These are phyloP conservation scores for Goniozus legneri DNA, from an alignment of 1,140 invertebrate genomes.

Conservation along the genomic window DNA sequence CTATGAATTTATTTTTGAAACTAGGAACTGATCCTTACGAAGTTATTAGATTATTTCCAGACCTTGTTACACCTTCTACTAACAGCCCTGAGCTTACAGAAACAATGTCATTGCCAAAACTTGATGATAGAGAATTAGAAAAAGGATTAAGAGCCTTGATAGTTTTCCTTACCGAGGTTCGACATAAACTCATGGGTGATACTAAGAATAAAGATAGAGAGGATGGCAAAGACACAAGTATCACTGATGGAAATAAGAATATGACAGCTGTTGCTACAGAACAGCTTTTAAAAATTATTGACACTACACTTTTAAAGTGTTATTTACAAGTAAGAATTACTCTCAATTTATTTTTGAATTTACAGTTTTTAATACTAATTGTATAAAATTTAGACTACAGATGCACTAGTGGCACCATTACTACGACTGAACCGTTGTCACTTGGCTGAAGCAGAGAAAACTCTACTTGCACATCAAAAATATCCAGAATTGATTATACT, in stretches of 20 bases:
- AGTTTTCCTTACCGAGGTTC: slow-evolving; percentile 80
- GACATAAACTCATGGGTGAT: slow-evolving; percentile 57
- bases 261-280: slow-evolving; percentile 48
- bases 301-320: slow-evolving; percentile 94
- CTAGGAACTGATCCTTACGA: slow-evolving; percentile 89
- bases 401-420: slow-evolving; percentile 86
- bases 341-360: slow-evolving; percentile 3
- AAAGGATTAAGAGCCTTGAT: slow-evolving; percentile 85
- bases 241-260: slow-evolving; percentile 35
- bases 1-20: slow-evolving; percentile 88
- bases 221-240: slow-evolving; percentile 48
- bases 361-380: too few species aligned
- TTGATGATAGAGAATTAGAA: slow-evolving; percentile 83
- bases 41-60: slow-evolving; percentile 91
- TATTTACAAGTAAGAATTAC: slow-evolving; percentile 74
- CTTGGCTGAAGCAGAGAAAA: slow-evolving; percentile 88
- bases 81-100: slow-evolving; percentile 57
- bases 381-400: slow-evolving; percentile 75
- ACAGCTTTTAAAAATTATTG: slow-evolving; percentile 88
- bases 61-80: slow-evolving; percentile 70
- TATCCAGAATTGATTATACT: slow-evolving; percentile 92
- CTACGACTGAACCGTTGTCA: slow-evolving; percentile 94
- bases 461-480: slow-evolving; percentile 82
- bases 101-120: slow-evolving; percentile 53
- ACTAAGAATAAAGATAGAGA: slow-evolving; percentile 46